phyloP scores from a whole-genome alignment of 2,113 vertebrate species.

The Naja naja region DNA sequence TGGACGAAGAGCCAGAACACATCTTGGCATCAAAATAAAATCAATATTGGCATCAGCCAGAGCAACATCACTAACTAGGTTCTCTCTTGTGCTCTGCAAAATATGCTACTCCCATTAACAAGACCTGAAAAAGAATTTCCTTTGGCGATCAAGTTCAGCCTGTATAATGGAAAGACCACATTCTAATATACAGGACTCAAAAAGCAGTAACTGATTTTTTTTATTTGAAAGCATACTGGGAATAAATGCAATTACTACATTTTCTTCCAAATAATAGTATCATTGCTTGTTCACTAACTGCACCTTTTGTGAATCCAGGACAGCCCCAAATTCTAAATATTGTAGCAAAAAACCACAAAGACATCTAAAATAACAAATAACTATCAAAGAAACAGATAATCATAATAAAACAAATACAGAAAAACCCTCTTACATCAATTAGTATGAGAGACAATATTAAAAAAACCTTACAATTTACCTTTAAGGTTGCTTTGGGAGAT shows the following conservation, averaged over 20 bases:
- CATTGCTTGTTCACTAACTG: neutral
- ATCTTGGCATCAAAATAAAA: neutral
- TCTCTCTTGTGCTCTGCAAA: neutral
- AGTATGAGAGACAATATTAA: neutral
- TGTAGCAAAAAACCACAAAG: neutral
- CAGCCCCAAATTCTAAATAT: neutral
- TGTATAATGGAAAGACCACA: neutral
- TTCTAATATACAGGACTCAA: neutral
- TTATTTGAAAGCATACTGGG: neutral
- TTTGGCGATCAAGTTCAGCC: neutral
- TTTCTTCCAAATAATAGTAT: neutral
- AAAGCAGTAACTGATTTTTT: neutral
- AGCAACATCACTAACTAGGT: neutral
- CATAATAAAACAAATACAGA: neutral
- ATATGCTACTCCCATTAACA: neutral
- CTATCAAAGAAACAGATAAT: neutral
- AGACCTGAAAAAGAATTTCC: neutral
- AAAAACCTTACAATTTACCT: conserved; percentile 69
- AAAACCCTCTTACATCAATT: neutral
- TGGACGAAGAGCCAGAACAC: neutral
- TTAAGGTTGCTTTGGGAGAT: conserved; percentile 85
- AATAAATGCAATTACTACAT: neutral
- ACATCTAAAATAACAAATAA: neutral
- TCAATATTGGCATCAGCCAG: neutral
- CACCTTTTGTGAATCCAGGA: neutral